A percentile compares a stretch with the other conserved stretches of the same genome.
Conservation (phyloP, 2,113 vertebrate species). For the Lontra canadensis region DNA sequence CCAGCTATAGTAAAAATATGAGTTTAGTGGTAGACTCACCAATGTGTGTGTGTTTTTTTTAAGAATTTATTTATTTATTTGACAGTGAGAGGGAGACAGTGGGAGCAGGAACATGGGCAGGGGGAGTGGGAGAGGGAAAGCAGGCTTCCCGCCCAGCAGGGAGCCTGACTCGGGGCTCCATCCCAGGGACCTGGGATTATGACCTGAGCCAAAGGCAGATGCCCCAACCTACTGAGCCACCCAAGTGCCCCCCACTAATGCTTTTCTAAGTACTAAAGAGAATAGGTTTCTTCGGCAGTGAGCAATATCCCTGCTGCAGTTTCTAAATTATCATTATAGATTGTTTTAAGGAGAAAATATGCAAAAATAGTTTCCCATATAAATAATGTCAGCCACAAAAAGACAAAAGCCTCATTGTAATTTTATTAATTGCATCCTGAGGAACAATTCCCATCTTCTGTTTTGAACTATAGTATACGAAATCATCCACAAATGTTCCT, state of each 20-base stretch:
- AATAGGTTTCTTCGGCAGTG: neutral
- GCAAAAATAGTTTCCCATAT: slow-evolving; percentile 11
- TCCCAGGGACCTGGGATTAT: too few relatives aligned
- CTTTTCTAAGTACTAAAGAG: neutral
- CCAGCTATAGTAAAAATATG: neutral
- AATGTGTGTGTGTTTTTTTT: neutral
- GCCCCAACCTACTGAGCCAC: too few relatives aligned
- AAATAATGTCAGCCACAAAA: slow-evolving; percentile 58
- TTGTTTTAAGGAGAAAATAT: slow-evolving; percentile 20
- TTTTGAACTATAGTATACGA: slow-evolving; percentile 48
- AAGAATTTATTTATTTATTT: too few relatives aligned
- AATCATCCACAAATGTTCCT: slow-evolving; percentile 25
- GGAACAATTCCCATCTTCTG: slow-evolving; percentile 38
- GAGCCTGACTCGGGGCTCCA: too few relatives aligned
- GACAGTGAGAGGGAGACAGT: too few relatives aligned
- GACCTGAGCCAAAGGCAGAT: too few relatives aligned
- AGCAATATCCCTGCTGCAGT: neutral
- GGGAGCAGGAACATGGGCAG: too few relatives aligned
- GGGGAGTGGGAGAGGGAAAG: too few relatives aligned
- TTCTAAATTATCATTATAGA: slow-evolving; percentile 35
- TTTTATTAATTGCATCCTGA: slow-evolving; percentile 64
- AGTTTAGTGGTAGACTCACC: neutral
- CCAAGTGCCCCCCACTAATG: too few relatives aligned
- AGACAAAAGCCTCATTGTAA: slow-evolving; percentile 25
- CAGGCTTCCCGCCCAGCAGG: too few relatives aligned